Percentiles rank a stretch among this genome's conserved stretches.
Evolutionary conservation across 2,888 invertebrate species (phyloP).

Genomic region (Saturnia pavonia): DNA sequence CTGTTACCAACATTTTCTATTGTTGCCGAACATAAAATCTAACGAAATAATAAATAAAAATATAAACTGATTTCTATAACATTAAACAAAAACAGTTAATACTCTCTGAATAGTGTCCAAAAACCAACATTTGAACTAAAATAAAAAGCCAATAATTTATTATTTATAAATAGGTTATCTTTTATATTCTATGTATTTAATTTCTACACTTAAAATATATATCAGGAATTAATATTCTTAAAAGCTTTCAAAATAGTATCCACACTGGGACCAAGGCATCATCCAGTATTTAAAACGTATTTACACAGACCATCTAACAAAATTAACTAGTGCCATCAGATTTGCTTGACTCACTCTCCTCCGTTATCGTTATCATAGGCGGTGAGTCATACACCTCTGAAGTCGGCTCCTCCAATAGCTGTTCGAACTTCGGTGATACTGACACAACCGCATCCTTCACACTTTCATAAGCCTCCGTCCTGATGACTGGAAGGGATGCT

Average conservation of each 20-base stretch:
- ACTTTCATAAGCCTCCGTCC: conserved; percentile 79
- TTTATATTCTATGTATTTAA: too few relatives aligned
- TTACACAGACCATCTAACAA: conserved; percentile 25
- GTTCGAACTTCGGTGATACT: conserved; percentile 82
- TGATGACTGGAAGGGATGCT: conserved; percentile 68
- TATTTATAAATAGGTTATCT: too few relatives aligned
- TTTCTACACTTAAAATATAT: too few relatives aligned
- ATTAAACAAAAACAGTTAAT: background rate
- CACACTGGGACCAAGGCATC: background rate
- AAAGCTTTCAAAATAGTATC: background rate
- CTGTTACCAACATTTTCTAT: background rate
- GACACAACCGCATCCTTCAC: conserved; percentile 79
- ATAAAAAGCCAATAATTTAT: too few relatives aligned
- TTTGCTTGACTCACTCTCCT: conserved; percentile 70
- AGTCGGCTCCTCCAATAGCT: conserved; percentile 79
- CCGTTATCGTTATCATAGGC: conserved; percentile 77
- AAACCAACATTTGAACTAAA: background rate
- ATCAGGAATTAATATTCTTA: background rate
- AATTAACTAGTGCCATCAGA: conserved; percentile 73
- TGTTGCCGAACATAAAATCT: background rate
- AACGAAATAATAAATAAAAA: background rate
- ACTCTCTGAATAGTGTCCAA: background rate
- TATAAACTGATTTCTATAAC: background rate
- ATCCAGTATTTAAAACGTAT: conserved; percentile 22
- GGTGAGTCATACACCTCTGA: conserved; percentile 60